Base-by-base conservation (phyloP, 1,140 invertebrate genomes). In the Camponotus vicinus region DNA sequence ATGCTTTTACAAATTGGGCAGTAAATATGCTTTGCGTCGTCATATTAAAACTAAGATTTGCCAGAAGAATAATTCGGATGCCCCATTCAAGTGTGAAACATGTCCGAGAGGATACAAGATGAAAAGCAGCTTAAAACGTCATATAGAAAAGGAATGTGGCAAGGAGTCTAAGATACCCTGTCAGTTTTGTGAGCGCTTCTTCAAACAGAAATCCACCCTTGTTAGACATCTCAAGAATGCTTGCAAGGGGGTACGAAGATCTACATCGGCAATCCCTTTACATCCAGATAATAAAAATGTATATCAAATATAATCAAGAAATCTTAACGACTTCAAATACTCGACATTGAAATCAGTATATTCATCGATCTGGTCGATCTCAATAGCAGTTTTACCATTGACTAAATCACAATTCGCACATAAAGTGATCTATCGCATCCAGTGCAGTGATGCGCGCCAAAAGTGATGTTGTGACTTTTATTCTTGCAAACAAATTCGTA, bases 71-170 rank as follows among this genome's bases (percentile, higher is more conserved):
- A n/a, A 21, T 27, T 27, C 27, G 1, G 27, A 1, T 27, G 27
- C 27, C 27, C 27, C 0, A 1, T 27, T 27, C 27, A 27, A 27
- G 27, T 92, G 91, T 27, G 6, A 57, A 0, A 21, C 7, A 7
- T 94, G 93, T 63, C 32, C 21, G 2, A 90, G 84, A 21, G 73
- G 80, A 1, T 94, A 94, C 83, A 71, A 86, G 0, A 85, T n/a
- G 75, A 40, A 70, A 84, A 57, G 94, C 64, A 95, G 93, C 66
- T 83, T 96, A 0, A 27, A 0, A 0, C 27, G 27, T 27, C 27
- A 27, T 27, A 27, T 27, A 27, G 27, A 27, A 27, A 27, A 27
- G 0, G 27, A 27, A 27, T 27, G 27, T 0, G 27, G 27, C 27
- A 0, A 27, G 1, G 27, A 27, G 27, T 27, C 27, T 27, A 1